These are phyloP conservation scores for Cantharis flavilabris DNA, from an alignment of 2,888 invertebrate genomes.

Conservation along the genomic window DNA sequence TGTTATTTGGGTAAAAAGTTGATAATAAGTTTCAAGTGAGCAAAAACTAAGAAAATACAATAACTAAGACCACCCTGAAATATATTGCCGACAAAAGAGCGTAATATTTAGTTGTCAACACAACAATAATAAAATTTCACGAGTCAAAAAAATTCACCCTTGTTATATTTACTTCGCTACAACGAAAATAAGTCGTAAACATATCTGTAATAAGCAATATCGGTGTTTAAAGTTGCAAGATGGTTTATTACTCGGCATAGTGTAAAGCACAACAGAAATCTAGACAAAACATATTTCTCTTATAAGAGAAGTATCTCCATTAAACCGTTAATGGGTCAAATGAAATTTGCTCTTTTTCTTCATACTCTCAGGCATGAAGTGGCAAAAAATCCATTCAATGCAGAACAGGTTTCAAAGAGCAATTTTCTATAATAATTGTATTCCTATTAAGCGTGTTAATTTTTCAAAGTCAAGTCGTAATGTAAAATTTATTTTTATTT, in stretches of 20 bases:
- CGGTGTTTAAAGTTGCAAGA: constrained; percentile 3
- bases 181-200: background rate
- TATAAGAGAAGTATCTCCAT: constrained; percentile 10
- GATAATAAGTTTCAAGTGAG: background rate
- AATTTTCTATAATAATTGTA: background rate
- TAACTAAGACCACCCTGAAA: background rate
- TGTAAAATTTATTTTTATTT: background rate
- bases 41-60: background rate
- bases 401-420: background rate
- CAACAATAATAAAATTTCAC: background rate
- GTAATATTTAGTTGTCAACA: background rate
- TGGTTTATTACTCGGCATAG: constrained; percentile 8
- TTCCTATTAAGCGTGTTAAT: background rate
- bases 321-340: constrained; percentile 8
- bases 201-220: background rate
- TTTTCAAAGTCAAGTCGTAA: background rate
- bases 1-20: background rate
- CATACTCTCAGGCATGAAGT: background rate
- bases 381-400: background rate
- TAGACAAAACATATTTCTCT: constrained; percentile 13
- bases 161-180: background rate
- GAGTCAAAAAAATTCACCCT: background rate
- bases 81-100: background rate
- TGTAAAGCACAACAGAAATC: constrained; percentile 6
- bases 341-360: constrained; percentile 5